A percentile compares a stretch with the other conserved stretches of the same genome.
These are phyloP conservation scores for Drosophila recens DNA, from an alignment of 2,888 invertebrate genomes.

Conservation along the genomic window DNA sequence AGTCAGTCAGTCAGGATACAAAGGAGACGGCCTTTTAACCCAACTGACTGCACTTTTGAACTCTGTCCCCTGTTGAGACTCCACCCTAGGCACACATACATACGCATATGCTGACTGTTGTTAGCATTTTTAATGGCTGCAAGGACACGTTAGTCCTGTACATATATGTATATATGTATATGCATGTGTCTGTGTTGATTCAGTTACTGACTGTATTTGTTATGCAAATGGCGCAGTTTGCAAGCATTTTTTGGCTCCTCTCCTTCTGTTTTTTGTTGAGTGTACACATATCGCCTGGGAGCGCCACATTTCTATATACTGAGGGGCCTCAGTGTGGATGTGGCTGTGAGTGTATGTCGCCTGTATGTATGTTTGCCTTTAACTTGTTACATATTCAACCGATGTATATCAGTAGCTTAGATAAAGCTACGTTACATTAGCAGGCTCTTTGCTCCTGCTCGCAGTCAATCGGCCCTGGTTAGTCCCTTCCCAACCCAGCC, in stretches of 20 bases:
- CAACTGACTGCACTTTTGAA: constrained; percentile 60
- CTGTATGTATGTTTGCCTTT: constrained; percentile 56
- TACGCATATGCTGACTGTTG: constrained; percentile 58
- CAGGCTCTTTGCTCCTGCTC: constrained; percentile 37
- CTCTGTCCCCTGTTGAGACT: constrained; percentile 17
- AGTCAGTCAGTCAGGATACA: constrained; percentile 22
- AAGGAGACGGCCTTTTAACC: constrained; percentile 40
- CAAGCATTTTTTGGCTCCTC: constrained; percentile 30
- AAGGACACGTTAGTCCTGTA: constrained; percentile 64
- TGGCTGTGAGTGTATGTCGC: constrained; percentile 44
- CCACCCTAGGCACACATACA: constrained; percentile 25
- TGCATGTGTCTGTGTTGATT: constrained; percentile 52
- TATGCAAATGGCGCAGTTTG: constrained; percentile 76
- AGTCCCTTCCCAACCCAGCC: not conserved
- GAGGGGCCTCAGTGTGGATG: constrained; percentile 8
- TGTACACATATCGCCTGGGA: constrained; percentile 49
- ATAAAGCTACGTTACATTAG: constrained; percentile 59
- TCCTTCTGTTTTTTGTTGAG: constrained; percentile 9
- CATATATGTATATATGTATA: not conserved
- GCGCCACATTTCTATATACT: constrained; percentile 22
- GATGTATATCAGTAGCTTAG: constrained; percentile 70
- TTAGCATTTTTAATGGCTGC: constrained; percentile 76
- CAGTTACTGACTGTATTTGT: constrained; percentile 79
- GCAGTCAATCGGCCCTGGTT: constrained; percentile 7
- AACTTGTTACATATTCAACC: constrained; percentile 77